Evolutionary conservation across 2,113 vertebrate genomes (phyloP).

Genomic region (Notechis scutatus): DNA sequence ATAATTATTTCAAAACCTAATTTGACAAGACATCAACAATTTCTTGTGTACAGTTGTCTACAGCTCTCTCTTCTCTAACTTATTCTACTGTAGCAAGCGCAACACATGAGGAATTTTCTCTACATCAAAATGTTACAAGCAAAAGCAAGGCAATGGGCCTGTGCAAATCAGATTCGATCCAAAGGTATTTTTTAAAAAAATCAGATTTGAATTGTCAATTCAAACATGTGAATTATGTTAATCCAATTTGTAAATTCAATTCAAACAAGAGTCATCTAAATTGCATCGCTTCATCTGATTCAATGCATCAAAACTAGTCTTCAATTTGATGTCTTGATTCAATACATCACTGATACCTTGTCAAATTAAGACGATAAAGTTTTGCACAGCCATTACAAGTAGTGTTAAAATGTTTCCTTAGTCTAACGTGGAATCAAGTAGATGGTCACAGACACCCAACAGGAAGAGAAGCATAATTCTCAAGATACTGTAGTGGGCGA

Average conservation of each 20-base stretch:
- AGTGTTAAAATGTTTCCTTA: slow-evolving; percentile 25
- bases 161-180: not conserved
- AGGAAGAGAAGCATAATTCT: not conserved
- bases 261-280: not conserved
- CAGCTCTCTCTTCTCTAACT: not conserved
- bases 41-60: not conserved
- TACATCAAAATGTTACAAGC: not conserved
- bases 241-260: not conserved
- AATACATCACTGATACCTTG: not conserved
- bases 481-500: not conserved
- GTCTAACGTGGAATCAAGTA: not conserved
- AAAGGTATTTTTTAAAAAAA: not conserved
- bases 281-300: not conserved
- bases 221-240: not conserved
- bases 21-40: slow-evolving; percentile 18
- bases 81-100: slow-evolving; percentile 15
- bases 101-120: not conserved
- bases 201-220: not conserved
- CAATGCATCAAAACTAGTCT: not conserved
- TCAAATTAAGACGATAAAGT: not conserved
- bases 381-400: not conserved
- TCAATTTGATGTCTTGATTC: not conserved
- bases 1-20: slow-evolving; percentile 4
- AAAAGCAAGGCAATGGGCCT: not conserved
- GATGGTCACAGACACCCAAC: slow-evolving; percentile 12